Evolutionary conservation across 2,113 vertebrate species (phyloP).

Genomic region (Chloebia gouldiae): DNA sequence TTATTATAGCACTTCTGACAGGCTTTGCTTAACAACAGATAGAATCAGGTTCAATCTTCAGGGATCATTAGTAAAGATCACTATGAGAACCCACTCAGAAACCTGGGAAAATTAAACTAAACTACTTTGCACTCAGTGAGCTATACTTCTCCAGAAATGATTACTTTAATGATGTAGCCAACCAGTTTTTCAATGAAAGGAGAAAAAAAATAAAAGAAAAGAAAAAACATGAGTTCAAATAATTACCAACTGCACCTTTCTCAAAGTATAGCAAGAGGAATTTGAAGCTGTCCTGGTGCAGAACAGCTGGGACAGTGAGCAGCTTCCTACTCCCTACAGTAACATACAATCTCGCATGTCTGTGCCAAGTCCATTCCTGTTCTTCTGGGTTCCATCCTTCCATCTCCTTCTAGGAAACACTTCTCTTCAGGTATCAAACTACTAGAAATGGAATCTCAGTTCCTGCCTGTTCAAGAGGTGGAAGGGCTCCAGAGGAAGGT

Average conservation of each 20-base stretch:
- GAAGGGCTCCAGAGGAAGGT: background rate
- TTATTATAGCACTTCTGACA: background rate
- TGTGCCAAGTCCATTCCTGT: background rate
- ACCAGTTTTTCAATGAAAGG: background rate
- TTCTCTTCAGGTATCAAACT: background rate
- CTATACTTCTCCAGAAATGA: background rate
- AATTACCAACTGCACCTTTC: background rate
- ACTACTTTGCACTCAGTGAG: conserved; percentile 10
- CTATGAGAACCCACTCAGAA: conserved; percentile 8
- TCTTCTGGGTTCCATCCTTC: background rate
- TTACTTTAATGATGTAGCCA: background rate
- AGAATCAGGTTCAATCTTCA: conserved; percentile 4
- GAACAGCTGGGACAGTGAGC: background rate
- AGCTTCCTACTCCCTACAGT: background rate
- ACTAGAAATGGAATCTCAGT: background rate
- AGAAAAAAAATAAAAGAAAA: background rate
- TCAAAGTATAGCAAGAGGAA: background rate
- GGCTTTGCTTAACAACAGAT: background rate
- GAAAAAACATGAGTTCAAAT: background rate
- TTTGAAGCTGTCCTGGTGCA: background rate
- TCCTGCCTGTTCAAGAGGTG: background rate
- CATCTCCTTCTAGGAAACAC: background rate
- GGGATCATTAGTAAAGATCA: conserved; percentile 12
- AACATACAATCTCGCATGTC: background rate
- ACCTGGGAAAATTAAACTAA: conserved; percentile 25